Conservation (phyloP, 2,797 vertebrate genomes). For the Megaceryle alcyon region DNA sequence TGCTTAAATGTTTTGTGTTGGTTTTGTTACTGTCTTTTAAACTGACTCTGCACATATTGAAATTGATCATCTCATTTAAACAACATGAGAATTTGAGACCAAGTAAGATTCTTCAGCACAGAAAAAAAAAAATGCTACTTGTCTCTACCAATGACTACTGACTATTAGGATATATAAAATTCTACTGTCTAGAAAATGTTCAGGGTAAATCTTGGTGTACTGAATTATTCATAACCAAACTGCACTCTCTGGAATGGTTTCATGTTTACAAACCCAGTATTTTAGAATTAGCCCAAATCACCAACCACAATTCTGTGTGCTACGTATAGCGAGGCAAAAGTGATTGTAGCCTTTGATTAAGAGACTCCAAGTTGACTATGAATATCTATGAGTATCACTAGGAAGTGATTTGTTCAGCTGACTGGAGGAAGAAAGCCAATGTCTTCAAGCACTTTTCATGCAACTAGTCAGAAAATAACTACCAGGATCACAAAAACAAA, state of each 20-base stretch:
- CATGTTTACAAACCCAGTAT: neutral
- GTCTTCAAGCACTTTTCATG: slow-evolving; percentile 8
- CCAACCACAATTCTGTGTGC: neutral
- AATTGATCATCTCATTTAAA: slow-evolving; percentile 28
- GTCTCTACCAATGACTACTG: neutral
- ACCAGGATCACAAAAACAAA: neutral
- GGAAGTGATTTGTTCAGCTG: slow-evolving; percentile 39
- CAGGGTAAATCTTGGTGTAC: neutral
- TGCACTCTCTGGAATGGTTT: neutral
- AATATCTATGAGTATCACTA: slow-evolving; percentile 14
- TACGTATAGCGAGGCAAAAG: slow-evolving; percentile 12
- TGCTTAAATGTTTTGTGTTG: neutral
- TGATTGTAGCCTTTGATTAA: slow-evolving; percentile 15
- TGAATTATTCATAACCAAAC: slow-evolving; percentile 38
- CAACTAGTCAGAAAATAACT: slow-evolving; percentile 21
- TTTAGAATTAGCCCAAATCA: slow-evolving; percentile 16
- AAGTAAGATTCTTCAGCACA: neutral
- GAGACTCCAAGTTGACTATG: neutral
- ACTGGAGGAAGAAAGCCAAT: slow-evolving; percentile 42
- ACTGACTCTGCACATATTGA: neutral
- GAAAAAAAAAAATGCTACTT: neutral
- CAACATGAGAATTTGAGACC: neutral
- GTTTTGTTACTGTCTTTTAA: neutral
- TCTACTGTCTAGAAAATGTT: neutral
- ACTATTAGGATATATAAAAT: neutral